phyloP scores from a whole-genome alignment of 2,888 invertebrate species.

The Encarsia formosa region DNA sequence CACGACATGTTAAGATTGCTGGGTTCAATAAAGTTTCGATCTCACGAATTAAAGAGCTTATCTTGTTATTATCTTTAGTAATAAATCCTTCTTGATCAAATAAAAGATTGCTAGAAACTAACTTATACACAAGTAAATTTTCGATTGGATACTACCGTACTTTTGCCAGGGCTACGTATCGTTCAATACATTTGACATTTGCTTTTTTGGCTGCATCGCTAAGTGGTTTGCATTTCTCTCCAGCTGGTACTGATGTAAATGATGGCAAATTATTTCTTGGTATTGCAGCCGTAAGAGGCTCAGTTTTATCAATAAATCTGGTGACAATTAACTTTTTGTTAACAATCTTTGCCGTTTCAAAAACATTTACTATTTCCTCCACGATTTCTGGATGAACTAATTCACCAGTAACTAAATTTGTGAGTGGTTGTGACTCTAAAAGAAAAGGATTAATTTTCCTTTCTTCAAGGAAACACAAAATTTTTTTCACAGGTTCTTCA shows the following conservation, averaged over 20 bases:
- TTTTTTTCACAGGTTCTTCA: neutral
- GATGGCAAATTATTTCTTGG: neutral
- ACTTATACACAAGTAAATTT: neutral
- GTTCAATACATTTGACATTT: neutral
- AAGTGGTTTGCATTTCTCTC: neutral
- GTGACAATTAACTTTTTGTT: neutral
- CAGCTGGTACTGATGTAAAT: neutral
- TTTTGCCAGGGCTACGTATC: neutral
- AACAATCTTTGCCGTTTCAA: neutral
- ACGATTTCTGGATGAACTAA: neutral
- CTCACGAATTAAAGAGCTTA: neutral
- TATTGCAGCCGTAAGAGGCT: neutral
- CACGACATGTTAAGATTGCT: no score
- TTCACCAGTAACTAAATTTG: neutral
- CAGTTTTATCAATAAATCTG: neutral
- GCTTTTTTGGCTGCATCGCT: neutral
- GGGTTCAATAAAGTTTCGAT: neutral
- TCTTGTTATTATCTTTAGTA: conserved; percentile 7
- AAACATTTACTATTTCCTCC: conserved; percentile 4
- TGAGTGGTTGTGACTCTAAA: neutral
- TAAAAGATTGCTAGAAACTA: neutral
- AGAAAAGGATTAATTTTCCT: conserved; percentile 1
- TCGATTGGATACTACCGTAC: conserved; percentile 2
- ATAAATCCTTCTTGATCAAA: conserved; percentile 3
- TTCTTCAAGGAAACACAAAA: neutral